Conservation (phyloP, 2,113 vertebrate genomes). For the Paramisgurnus dabryanus region DNA sequence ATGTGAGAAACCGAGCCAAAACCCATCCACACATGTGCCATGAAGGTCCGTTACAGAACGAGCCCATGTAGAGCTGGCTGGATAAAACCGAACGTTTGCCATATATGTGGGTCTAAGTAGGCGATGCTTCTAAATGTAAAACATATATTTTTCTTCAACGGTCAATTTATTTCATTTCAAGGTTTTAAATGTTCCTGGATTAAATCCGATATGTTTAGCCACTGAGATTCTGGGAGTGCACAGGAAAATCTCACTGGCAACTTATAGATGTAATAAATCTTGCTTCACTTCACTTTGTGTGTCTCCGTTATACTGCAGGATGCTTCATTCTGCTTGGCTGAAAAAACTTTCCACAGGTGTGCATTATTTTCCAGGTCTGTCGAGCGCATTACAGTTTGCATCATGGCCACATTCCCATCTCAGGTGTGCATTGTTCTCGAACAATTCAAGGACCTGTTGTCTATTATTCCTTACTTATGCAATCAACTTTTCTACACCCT, state of each 20-base stretch:
- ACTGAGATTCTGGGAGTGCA: too few relatives aligned
- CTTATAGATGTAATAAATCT: neutral
- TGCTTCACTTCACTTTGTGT: too few relatives aligned
- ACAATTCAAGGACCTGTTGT: too few relatives aligned
- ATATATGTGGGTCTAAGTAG: conserved; percentile 23
- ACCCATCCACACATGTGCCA: conserved; percentile 19
- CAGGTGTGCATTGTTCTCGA: too few relatives aligned
- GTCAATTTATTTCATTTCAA: conserved; percentile 2
- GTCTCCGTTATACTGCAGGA: too few relatives aligned
- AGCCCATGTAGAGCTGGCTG: too few relatives aligned
- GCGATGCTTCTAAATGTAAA: conserved; percentile 31
- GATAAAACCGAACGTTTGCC: conserved; percentile 6
- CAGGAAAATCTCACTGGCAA: conserved; percentile 1
- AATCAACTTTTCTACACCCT: too few relatives aligned
- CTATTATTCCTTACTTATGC: too few relatives aligned
- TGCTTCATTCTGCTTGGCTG: neutral
- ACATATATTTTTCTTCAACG: conserved; percentile 17
- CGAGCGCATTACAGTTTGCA: too few relatives aligned
- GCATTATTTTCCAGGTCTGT: too few relatives aligned
- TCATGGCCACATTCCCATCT: too few relatives aligned
- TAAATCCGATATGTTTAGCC: neutral
- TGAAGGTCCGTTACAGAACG: conserved; percentile 1
- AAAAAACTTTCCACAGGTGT: too few relatives aligned
- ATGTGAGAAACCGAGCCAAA: conserved; percentile 18
- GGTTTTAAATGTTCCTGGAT: neutral